These are phyloP conservation scores for Watsonalla binaria DNA, from an alignment of 2,888 invertebrate genomes.

Conservation along the genomic window DNA sequence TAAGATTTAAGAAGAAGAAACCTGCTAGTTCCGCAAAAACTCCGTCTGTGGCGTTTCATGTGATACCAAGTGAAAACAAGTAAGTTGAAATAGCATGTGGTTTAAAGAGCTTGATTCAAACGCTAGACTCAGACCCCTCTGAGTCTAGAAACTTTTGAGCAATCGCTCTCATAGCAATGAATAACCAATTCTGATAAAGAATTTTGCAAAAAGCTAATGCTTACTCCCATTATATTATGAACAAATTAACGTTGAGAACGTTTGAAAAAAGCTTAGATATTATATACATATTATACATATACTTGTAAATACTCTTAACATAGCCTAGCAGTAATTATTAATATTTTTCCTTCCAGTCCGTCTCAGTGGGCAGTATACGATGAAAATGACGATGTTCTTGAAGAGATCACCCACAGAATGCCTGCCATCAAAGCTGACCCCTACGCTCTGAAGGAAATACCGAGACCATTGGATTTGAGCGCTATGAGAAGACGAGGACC, in stretches of 20 bases:
- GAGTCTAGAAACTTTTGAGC: too few species aligned
- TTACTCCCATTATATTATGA: too few species aligned
- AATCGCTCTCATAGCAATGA: too few species aligned
- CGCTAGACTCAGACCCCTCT: too few species aligned
- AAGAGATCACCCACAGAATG: constrained; percentile 47
- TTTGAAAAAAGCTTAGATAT: too few species aligned
- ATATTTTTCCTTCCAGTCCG: constrained; percentile 45
- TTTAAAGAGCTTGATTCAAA: neutral
- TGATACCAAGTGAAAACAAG: constrained; percentile 74
- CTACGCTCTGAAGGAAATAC: constrained; percentile 61
- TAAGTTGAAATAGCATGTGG: constrained; percentile 23
- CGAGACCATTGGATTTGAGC: constrained; percentile 57
- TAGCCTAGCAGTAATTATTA: too few species aligned
- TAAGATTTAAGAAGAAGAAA: constrained; percentile 35
- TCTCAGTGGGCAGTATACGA: constrained; percentile 70
- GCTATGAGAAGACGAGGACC: constrained; percentile 44
- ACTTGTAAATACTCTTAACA: too few species aligned
- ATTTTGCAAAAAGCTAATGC: too few species aligned
- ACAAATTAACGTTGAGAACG: too few species aligned
- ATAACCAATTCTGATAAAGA: too few species aligned
- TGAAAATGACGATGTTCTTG: constrained; percentile 53
- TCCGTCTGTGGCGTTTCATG: constrained; percentile 67
- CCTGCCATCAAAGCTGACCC: constrained; percentile 60
- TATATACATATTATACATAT: too few species aligned
- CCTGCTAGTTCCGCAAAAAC: constrained; percentile 52